Conservation (phyloP, 2,113 vertebrate species). For the Ctenomys sociabilis region DNA sequence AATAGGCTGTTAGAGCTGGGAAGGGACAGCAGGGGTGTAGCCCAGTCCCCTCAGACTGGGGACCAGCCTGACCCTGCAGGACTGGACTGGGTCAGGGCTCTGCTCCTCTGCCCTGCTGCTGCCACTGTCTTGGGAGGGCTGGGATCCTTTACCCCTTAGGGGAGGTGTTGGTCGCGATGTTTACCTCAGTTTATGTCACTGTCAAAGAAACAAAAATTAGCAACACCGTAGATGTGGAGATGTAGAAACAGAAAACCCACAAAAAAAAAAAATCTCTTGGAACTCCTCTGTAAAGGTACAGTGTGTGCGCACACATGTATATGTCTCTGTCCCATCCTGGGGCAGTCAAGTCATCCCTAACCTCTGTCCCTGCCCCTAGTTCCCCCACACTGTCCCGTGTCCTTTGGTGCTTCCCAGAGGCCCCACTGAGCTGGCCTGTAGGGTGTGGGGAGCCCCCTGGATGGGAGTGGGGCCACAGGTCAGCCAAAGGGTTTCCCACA, state of each 20-base stretch:
- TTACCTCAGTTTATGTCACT: conserved; percentile 89
- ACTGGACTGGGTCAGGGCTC: not conserved
- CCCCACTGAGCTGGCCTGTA: conserved; percentile 77
- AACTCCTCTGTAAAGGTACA: conserved; percentile 44
- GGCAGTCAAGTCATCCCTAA: not conserved
- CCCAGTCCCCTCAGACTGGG: conserved; percentile 50
- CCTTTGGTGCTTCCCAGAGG: conserved; percentile 80
- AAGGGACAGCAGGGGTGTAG: conserved; percentile 75
- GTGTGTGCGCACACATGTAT: not conserved
- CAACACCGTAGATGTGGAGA: conserved; percentile 65
- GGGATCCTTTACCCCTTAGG: conserved; percentile 81
- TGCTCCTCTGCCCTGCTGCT: not conserved
- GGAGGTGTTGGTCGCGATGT: conserved; percentile 86
- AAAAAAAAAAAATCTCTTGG: not conserved
- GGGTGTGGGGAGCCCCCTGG: conserved; percentile 53
- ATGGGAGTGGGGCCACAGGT: conserved; percentile 39
- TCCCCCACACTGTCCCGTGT: conserved; percentile 55
- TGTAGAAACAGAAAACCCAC: conserved; percentile 42
- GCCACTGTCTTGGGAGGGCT: conserved; percentile 44
- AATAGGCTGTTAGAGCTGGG: conserved; percentile 78
- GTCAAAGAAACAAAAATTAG: conserved; percentile 84
- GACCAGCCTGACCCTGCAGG: not conserved
- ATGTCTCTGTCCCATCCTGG: not conserved
- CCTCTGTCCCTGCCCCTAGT: conserved; percentile 32
- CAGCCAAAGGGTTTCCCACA: not conserved